Evolutionary conservation across 2,797 vertebrate species (phyloP).

Genomic region (Pseudochirops corinnae): DNA sequence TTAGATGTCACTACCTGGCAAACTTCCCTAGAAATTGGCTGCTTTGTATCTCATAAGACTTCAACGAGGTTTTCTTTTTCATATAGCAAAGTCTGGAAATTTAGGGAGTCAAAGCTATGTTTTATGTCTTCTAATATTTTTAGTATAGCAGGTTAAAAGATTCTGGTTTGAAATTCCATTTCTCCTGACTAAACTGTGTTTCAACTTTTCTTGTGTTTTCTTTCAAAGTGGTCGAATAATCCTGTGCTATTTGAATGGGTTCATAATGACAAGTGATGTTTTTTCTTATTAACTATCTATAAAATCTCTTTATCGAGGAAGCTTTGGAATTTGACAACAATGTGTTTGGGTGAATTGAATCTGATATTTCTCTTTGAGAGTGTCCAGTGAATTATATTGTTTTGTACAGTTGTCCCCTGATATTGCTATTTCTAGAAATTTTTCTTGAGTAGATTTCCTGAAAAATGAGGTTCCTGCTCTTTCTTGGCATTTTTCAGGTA

Average conservation of each 20-base stretch:
- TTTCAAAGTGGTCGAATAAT: not conserved
- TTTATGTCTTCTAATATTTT: not conserved
- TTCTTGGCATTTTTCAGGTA: not conserved
- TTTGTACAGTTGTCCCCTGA: not conserved
- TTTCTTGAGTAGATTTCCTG: not conserved
- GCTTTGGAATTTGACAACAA: not conserved
- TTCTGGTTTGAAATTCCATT: not conserved
- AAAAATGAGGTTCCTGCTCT: not conserved
- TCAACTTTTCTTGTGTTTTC: not conserved
- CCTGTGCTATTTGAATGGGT: not conserved
- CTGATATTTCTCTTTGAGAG: not conserved
- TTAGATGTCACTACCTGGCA: not conserved
- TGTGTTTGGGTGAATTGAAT: not conserved
- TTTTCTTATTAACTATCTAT: not conserved
- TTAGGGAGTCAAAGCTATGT: not conserved
- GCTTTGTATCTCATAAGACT: not conserved
- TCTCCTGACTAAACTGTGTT: not conserved
- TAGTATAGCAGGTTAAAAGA: not conserved
- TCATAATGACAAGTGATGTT: not conserved
- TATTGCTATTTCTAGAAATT: not conserved
- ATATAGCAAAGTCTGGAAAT: not conserved
- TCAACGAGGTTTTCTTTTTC: not conserved
- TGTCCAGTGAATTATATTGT: not conserved
- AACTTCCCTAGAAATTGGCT: not conserved
- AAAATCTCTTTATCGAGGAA: not conserved